Conservation (phyloP, 1,140 invertebrate genomes). For the Teleopsis dalmanni region DNA sequence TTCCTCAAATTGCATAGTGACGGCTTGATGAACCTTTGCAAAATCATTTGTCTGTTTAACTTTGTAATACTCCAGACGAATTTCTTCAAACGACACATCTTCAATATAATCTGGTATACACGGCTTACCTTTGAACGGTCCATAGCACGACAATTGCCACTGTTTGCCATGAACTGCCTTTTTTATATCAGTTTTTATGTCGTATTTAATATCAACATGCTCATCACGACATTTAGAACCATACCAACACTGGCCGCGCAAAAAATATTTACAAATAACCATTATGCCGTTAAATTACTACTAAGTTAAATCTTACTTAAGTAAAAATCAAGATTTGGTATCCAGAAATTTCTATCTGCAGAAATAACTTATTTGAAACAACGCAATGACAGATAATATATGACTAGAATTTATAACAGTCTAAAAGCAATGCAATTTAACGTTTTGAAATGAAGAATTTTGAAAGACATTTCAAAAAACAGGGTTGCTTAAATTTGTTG, state of each 20-base stretch:
- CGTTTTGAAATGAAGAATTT: no score
- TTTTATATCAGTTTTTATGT: conserved; percentile 49
- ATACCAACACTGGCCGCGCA: conserved; percentile 53
- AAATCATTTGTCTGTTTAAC: conserved; percentile 43
- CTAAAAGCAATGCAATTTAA: no score
- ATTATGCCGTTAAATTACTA: conserved; percentile 43
- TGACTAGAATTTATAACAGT: no score
- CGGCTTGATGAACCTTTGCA: conserved; percentile 30
- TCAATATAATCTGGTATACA: conserved; percentile 53
- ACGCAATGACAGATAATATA: no score
- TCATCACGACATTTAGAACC: conserved; percentile 55
- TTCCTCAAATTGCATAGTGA: conserved; percentile 24
- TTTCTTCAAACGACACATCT: conserved; percentile 56
- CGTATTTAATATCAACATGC: conserved; percentile 46
- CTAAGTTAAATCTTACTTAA: no score
- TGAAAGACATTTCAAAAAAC: no score
- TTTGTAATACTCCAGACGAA: conserved; percentile 53
- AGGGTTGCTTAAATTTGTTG: no score
- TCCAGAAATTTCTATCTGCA: no score
- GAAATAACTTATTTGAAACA: no score
- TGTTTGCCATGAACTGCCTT: conserved; percentile 54
- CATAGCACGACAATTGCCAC: conserved; percentile 56
- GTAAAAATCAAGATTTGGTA: no score
- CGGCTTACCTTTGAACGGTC: conserved; percentile 53
- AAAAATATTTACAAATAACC: conserved; percentile 56